phyloP scores from a whole-genome alignment of 2,888 invertebrate genomes.

The Copidosoma aretas region DNA sequence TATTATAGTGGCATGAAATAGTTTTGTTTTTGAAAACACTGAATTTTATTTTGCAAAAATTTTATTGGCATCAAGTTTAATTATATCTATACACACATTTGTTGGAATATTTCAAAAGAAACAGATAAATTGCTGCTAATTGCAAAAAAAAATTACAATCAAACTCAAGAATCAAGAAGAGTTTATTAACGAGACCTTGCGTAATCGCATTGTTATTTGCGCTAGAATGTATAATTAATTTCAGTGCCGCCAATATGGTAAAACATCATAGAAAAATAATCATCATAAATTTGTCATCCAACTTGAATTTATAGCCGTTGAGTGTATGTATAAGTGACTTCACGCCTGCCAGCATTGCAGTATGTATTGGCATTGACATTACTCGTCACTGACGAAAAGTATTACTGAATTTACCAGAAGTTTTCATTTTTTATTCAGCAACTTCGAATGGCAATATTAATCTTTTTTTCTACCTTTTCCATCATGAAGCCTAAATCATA shows the following conservation, averaged over 20 bases:
- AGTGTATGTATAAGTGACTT: conserved; percentile 10
- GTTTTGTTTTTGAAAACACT: background rate
- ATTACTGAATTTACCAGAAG: too few species aligned
- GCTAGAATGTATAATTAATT: conserved; percentile 21
- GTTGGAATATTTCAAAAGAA: background rate
- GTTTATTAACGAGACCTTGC: background rate
- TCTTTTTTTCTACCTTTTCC: too few species aligned
- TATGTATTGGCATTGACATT: conserved; percentile 8
- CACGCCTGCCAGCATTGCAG: conserved; percentile 13
- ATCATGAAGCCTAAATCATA: too few species aligned
- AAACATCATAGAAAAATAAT: conserved; percentile 14
- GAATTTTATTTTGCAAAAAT: background rate
- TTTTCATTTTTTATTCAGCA: too few species aligned
- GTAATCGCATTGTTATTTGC: background rate
- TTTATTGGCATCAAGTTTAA: background rate
- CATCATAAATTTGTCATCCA: conserved; percentile 23
- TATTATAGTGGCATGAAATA: conserved; percentile 4
- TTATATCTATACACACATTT: background rate
- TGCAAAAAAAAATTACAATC: background rate
- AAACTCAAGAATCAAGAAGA: background rate
- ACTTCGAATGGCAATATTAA: too few species aligned
- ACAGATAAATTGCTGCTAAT: background rate
- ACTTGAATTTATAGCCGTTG: conserved; percentile 13
- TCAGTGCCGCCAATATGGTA: conserved; percentile 22
- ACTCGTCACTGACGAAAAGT: background rate